A percentile compares a stretch with the other conserved stretches of the same genome.
Evolutionary conservation across 2,113 vertebrate species (phyloP).

Genomic region (Varanus komodoensis): DNA sequence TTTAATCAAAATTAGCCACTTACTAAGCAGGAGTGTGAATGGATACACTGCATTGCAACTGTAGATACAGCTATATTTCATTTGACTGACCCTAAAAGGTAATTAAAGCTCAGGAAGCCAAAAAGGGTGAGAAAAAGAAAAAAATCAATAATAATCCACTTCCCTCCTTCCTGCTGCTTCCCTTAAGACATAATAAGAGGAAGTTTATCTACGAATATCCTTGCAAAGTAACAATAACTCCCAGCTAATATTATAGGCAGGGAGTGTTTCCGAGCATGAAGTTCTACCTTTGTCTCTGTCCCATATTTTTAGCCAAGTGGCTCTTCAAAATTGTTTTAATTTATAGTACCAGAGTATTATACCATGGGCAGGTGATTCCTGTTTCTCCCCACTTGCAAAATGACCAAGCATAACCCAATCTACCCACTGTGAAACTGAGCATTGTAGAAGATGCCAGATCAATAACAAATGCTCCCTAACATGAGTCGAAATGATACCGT

Average conservation of each 20-base stretch:
- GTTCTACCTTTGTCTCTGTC: neutral
- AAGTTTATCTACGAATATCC: neutral
- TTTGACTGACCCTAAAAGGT: neutral
- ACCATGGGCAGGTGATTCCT: neutral
- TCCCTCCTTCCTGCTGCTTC: constrained; percentile 8
- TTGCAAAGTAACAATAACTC: neutral
- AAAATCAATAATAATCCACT: constrained; percentile 9
- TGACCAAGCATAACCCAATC: neutral
- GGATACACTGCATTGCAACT: neutral
- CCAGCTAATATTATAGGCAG: neutral
- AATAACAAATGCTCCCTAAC: neutral
- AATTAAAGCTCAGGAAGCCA: constrained; percentile 17
- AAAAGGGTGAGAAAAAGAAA: neutral
- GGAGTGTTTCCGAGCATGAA: neutral
- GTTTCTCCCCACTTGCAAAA: neutral
- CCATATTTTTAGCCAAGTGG: neutral
- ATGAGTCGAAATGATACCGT: neutral
- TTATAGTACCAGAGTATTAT: neutral
- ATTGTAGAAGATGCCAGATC: neutral
- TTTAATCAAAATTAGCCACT: neutral
- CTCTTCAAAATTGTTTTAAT: neutral
- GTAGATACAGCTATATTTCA: neutral
- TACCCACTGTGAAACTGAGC: neutral
- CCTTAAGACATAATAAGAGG: constrained; percentile 17
- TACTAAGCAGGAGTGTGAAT: neutral